phyloP scores from a whole-genome alignment of 2,888 invertebrate genomes.

The Drepana falcataria region DNA sequence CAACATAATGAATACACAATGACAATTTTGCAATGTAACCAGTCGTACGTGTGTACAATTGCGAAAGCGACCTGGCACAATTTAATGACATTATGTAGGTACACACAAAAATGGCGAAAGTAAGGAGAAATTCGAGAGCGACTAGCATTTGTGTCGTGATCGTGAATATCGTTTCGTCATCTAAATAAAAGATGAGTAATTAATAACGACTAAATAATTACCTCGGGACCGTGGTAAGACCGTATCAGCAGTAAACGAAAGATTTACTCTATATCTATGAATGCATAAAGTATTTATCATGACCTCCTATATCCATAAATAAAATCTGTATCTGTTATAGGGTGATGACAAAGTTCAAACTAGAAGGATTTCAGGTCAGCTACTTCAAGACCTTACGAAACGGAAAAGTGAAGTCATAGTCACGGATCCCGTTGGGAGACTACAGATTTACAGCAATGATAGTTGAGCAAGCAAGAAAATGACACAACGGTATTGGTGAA shows the following conservation, averaged over 20 bases:
- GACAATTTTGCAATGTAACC: constrained; percentile 32
- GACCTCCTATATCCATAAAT: too few species aligned
- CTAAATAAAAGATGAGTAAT: neutral
- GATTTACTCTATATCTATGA: too few species aligned
- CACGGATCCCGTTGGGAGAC: constrained; percentile 35
- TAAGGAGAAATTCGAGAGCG: constrained; percentile 49
- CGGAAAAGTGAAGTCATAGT: neutral
- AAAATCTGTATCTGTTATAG: too few species aligned
- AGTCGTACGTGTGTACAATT: constrained; percentile 28
- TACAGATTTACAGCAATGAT: constrained; percentile 46
- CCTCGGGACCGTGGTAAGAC: too few species aligned
- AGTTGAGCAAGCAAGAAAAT: constrained; percentile 48
- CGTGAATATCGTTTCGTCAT: constrained; percentile 7
- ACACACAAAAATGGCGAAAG: constrained; percentile 44
- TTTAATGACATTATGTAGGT: constrained; percentile 22
- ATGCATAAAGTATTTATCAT: too few species aligned
- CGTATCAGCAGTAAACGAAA: too few species aligned
- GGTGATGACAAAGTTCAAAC: too few species aligned
- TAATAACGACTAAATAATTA: neutral
- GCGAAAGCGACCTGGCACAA: constrained; percentile 39
- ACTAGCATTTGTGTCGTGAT: constrained; percentile 19
- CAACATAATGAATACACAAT: constrained; percentile 22
- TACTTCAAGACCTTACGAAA: too few species aligned
- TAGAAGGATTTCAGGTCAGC: too few species aligned
- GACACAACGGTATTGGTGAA: constrained; percentile 54